These are phyloP conservation scores for Mustela lutreola DNA, from an alignment of 2,113 vertebrate species.

Conservation along the genomic window DNA sequence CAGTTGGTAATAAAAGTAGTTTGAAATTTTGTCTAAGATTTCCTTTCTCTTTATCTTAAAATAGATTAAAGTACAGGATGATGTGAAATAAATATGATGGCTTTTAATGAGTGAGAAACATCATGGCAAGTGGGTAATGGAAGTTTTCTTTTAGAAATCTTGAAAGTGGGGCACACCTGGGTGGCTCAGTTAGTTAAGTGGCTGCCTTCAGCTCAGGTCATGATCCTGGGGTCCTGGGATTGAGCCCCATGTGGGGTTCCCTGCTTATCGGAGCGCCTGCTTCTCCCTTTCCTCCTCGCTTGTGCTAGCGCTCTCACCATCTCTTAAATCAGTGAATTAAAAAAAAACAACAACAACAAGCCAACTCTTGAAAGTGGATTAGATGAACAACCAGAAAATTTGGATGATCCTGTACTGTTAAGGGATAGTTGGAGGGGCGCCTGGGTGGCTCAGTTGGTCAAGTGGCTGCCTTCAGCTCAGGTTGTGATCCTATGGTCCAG, in stretches of 20 bases:
- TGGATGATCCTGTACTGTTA: background rate
- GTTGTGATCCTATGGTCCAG: too few species aligned
- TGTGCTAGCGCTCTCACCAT: background rate
- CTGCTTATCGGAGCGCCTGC: background rate
- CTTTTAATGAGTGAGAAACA: background rate
- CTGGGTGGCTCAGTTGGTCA: too few species aligned
- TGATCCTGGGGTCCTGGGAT: background rate
- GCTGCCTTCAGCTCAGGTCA: background rate
- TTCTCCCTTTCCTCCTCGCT: background rate
- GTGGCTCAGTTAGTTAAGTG: background rate
- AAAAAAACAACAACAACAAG: too few species aligned
- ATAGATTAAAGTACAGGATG: background rate
- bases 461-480: too few species aligned
- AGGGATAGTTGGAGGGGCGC: background rate
- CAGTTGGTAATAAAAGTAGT: background rate
- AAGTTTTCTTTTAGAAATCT: conserved; percentile 1
- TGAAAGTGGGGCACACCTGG: background rate
- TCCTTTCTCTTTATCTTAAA: conserved; percentile 1
- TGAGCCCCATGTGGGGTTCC: background rate
- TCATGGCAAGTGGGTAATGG: background rate
- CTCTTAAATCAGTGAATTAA: background rate
- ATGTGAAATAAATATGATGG: background rate
- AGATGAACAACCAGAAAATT: background rate
- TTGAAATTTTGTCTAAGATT: background rate
- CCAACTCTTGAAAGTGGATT: background rate